Evolutionary conservation across 2,113 vertebrate genomes (phyloP).

Genomic region (Oncorhynchus kisutch): DNA sequence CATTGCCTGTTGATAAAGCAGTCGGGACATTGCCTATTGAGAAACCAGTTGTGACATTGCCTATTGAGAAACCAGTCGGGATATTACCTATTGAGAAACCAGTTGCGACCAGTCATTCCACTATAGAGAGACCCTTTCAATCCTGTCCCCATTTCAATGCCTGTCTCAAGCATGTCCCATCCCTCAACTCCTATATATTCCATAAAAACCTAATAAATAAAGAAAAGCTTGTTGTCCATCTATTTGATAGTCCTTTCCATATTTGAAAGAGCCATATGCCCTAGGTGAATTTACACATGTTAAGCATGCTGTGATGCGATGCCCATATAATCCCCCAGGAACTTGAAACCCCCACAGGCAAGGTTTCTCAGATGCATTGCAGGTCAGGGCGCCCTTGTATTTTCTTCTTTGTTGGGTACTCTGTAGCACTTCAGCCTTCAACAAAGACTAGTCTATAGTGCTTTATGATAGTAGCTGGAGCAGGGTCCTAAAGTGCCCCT

Average conservation of each 20-base stretch:
- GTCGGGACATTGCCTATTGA: too few species aligned
- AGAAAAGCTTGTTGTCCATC: not conserved
- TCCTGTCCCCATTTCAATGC: too few species aligned
- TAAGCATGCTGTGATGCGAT: conserved; percentile 13
- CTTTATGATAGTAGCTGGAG: conserved; percentile 14
- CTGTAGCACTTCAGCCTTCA: conserved; percentile 9
- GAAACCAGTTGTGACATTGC: too few species aligned
- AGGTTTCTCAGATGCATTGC: not conserved
- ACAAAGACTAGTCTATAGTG: conserved; percentile 22
- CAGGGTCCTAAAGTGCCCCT: conserved; percentile 15
- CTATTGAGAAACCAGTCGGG: too few species aligned
- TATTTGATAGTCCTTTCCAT: not conserved
- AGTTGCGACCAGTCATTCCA: not conserved
- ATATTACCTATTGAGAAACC: too few species aligned
- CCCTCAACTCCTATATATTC: not conserved
- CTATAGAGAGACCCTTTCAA: too few species aligned
- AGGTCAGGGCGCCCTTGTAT: not conserved
- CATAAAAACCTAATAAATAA: not conserved
- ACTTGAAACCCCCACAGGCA: conserved; percentile 1
- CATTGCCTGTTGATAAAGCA: too few species aligned
- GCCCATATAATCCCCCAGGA: conserved; percentile 13
- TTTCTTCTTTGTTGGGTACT: conserved; percentile 12
- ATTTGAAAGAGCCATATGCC: not conserved
- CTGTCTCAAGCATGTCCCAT: not conserved
- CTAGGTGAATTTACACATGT: conserved; percentile 2